Evolutionary conservation across 1,140 invertebrate genomes (phyloP).

Genomic region (Agrilus planipennis): DNA sequence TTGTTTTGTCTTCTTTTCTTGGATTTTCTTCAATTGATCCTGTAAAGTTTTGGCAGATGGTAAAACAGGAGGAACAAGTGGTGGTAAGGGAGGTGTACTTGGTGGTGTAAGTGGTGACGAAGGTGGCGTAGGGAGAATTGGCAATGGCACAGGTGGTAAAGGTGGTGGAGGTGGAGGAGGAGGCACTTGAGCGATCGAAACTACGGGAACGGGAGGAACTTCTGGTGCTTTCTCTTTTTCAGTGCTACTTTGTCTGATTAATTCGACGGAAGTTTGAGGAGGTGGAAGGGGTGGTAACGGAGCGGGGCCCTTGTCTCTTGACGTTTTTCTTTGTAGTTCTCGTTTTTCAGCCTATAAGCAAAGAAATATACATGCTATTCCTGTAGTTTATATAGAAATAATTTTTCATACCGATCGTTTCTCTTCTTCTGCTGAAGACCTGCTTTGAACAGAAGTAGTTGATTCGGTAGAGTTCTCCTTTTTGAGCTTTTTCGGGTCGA

Average conservation of each 20-base stretch:
- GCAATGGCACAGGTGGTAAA: conserved; percentile 27
- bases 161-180: conserved; percentile 36
- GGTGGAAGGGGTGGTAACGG: conserved; percentile 42
- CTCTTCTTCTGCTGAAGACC: conserved; percentile 29
- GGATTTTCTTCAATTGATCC: too few relatives aligned
- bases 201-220: too few relatives aligned
- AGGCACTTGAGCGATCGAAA: too few relatives aligned
- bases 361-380: too few relatives aligned
- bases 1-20: too few relatives aligned
- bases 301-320: conserved; percentile 54
- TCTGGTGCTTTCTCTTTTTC: conserved; percentile 11
- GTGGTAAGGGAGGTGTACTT: conserved; percentile 8
- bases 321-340: conserved; percentile 25
- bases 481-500: conserved; percentile 29
- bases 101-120: conserved; percentile 27
- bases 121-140: conserved; percentile 38
- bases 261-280: conserved; percentile 8
- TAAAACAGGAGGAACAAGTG: background rate
- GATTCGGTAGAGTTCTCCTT: conserved; percentile 37
- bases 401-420: conserved; percentile 42
- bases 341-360: conserved; percentile 40
- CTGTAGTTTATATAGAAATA: conserved; percentile 8
- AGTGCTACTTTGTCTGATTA: conserved; percentile 12
- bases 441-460: conserved; percentile 3
- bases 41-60: too few relatives aligned